Evolutionary conservation across 2,888 invertebrate species (phyloP).

Genomic region (Caenorhabditis wallacei): DNA sequence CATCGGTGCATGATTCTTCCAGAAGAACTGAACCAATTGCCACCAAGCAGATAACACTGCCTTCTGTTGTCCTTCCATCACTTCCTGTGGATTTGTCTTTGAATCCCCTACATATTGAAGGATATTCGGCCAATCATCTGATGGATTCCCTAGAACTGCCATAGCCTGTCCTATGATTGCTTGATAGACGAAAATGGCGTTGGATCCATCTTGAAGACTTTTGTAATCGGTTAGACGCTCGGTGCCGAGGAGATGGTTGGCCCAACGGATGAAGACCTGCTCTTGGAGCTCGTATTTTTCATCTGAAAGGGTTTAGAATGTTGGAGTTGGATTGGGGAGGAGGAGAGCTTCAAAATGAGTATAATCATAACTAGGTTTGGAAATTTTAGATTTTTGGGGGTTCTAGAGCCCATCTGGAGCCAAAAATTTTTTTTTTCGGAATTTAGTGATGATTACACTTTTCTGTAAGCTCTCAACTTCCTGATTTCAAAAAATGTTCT

Average conservation of each 20-base stretch:
- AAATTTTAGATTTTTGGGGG: neutral
- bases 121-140: constrained; percentile 75
- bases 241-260: constrained; percentile 89
- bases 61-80: constrained; percentile 73
- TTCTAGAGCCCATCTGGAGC: neutral
- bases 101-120: constrained; percentile 72
- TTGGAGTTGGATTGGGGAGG: neutral
- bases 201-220: constrained; percentile 55
- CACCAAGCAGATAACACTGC: constrained; percentile 73
- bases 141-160: constrained; percentile 69
- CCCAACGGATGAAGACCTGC: constrained; percentile 92
- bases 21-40: constrained; percentile 72
- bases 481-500: too few relatives aligned
- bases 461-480: too few relatives aligned
- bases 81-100: constrained; percentile 71
- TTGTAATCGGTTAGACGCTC: constrained; percentile 83
- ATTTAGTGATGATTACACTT: neutral
- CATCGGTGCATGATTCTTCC: constrained; percentile 70
- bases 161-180: constrained; percentile 57
- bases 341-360: neutral
- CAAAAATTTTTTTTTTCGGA: too few relatives aligned
- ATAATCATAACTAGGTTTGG: neutral
- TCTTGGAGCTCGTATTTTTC: constrained; percentile 95
- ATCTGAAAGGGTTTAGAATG: constrained; percentile 86
- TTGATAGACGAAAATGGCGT: constrained; percentile 61